A percentile compares a stretch with the other conserved stretches of the same genome.
Evolutionary conservation across 2,797 vertebrate species (phyloP).

Genomic region (Cercopithecus mitis): DNA sequence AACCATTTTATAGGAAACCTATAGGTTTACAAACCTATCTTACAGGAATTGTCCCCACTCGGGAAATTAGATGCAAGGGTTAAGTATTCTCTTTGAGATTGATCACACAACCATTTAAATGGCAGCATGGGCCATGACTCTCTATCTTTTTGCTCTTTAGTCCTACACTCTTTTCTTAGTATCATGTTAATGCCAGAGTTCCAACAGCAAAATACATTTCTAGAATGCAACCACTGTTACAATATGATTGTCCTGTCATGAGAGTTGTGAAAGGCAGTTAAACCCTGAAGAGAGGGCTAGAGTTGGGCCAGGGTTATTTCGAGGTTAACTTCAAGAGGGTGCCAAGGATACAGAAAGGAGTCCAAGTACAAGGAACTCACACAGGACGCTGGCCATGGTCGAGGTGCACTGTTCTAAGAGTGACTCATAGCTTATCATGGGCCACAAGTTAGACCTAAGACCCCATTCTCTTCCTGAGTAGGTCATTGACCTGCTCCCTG

Average conservation of each 20-base stretch:
- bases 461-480: constrained; percentile 60
- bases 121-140: not conserved
- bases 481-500: constrained; percentile 22
- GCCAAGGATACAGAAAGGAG: constrained; percentile 49
- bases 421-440: constrained; percentile 32
- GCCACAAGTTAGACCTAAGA: constrained; percentile 14
- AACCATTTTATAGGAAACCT: not conserved
- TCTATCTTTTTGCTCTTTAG: not conserved
- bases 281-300: not conserved
- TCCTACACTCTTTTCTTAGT: not conserved
- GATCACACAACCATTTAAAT: not conserved
- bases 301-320: constrained; percentile 12
- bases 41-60: not conserved
- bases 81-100: not conserved
- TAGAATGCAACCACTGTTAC: not conserved
- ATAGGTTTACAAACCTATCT: not conserved
- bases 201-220: not conserved
- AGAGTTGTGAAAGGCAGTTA: not conserved
- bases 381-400: not conserved
- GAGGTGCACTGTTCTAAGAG: constrained; percentile 12
- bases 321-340: constrained; percentile 42
- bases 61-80: not conserved
- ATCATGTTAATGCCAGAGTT: not conserved
- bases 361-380: constrained; percentile 11
- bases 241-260: not conserved